These are phyloP conservation scores for Austrofundulus limnaeus DNA, from an alignment of 2,113 vertebrate species.

Conservation along the genomic window DNA sequence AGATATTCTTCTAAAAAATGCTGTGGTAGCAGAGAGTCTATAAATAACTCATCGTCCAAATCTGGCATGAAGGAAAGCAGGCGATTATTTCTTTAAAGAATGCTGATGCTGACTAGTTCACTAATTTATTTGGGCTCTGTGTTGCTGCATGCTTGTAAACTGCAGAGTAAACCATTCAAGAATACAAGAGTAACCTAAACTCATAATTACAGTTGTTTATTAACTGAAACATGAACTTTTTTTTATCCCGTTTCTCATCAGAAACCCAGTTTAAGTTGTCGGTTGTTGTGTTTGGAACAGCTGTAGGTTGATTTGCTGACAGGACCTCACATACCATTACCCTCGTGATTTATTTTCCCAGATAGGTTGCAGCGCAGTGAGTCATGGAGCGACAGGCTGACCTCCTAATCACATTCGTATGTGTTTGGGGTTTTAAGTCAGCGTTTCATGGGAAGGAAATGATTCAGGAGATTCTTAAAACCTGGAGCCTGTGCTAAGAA, in stretches of 20 bases:
- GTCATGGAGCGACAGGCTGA: slow-evolving; percentile 27
- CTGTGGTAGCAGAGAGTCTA: too few species aligned
- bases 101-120: not conserved
- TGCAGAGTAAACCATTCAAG: not conserved
- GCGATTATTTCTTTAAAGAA: too few species aligned
- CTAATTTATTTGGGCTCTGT: slow-evolving; percentile 18
- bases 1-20: too few species aligned
- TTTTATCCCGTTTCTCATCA: not conserved
- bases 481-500: not conserved
- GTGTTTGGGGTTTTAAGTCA: slow-evolving; percentile 15
- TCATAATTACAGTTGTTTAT: not conserved
- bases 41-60: too few species aligned
- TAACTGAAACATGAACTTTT: not conserved
- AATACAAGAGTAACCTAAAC: slow-evolving; percentile 17
- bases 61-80: too few species aligned
- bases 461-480: slow-evolving; percentile 18
- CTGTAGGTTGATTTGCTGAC: slow-evolving; percentile 15
- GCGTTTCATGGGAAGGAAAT: not conserved
- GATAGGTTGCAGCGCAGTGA: slow-evolving; percentile 25
- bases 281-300: not conserved
- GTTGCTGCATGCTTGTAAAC: slow-evolving; percentile 16
- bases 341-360: slow-evolving; percentile 32
- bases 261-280: not conserved
- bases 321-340: slow-evolving; percentile 11
- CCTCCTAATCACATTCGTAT: slow-evolving; percentile 10